A percentile compares a stretch with the other conserved stretches of the same genome.
Evolutionary conservation across 30 jellyfish, hydroid and myxozoan species (phyloP).

Genomic region (Aurelia sp.): DNA sequence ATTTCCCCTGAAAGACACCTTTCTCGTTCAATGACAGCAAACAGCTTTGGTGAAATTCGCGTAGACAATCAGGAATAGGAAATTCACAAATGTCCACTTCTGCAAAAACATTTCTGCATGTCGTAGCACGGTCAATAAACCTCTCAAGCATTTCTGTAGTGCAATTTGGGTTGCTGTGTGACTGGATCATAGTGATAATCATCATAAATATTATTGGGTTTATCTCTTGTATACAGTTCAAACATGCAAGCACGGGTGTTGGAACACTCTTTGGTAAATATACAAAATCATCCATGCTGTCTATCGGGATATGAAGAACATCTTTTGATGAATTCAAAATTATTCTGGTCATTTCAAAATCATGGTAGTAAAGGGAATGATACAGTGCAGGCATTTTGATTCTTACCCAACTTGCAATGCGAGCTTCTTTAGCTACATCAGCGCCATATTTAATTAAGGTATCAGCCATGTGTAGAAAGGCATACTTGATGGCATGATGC

Average conservation of each 20-base stretch:
- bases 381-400: slow-evolving; percentile 37
- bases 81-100: not conserved
- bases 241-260: not conserved
- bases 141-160: not conserved
- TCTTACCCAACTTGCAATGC: slow-evolving; percentile 44
- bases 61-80: slow-evolving; percentile 13
- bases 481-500: slow-evolving; percentile 33
- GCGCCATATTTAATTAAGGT: slow-evolving; percentile 23
- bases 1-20: slow-evolving; percentile 7
- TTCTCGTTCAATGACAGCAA: no score
- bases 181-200: slow-evolving; percentile 29
- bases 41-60: not conserved
- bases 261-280: slow-evolving; percentile 34
- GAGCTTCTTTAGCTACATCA: not conserved
- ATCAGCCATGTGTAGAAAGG: slow-evolving; percentile 4
- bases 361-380: slow-evolving; percentile 43
- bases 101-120: not conserved
- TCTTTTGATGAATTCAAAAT: no score
- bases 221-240: slow-evolving; percentile 2
- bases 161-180: slow-evolving; percentile 23
- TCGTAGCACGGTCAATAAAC: slow-evolving; percentile 8
- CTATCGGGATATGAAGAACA: not conserved
- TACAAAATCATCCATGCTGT: slow-evolving; percentile 3
- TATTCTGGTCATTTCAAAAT: slow-evolving; percentile 9
- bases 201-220: slow-evolving; percentile 28